These are phyloP conservation scores for Heterodera carotae DNA, from an alignment of 1,140 invertebrate species.

Conservation along the genomic window DNA sequence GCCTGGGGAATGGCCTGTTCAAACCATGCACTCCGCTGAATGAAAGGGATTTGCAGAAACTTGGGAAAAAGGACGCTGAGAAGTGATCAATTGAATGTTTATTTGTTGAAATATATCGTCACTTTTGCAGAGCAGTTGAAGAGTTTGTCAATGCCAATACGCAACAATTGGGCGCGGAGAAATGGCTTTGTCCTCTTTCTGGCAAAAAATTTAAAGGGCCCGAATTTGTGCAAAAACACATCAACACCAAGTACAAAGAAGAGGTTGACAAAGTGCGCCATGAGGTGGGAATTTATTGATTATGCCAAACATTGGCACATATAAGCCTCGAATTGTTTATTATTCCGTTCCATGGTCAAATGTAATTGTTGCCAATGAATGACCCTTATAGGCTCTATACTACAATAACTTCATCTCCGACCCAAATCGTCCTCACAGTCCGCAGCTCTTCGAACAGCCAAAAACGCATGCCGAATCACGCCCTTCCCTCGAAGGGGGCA, in stretches of 20 bases:
- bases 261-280: conserved; percentile 94
- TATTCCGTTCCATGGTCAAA: conserved; percentile 27
- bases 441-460: conserved; percentile 70
- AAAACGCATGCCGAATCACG: conserved; percentile 25
- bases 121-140: conserved; percentile 76
- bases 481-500: conserved; percentile 19
- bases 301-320: too few species aligned
- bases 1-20: conserved; percentile 84
- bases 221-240: conserved; percentile 97
- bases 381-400: conserved; percentile 74
- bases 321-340: neutral
- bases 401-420: conserved; percentile 97
- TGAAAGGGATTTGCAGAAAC: conserved; percentile 80
- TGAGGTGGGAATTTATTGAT: conserved; percentile 72
- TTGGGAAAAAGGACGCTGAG: conserved; percentile 84
- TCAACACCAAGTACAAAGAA: conserved; percentile 93
- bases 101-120: conserved; percentile 8
- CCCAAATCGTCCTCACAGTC: conserved; percentile 87
- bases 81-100: conserved; percentile 67
- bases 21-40: conserved; percentile 71
- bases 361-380: conserved; percentile 3
- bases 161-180: conserved; percentile 91
- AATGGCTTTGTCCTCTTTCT: conserved; percentile 95
- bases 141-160: conserved; percentile 86
- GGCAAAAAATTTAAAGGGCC: conserved; percentile 99